Percentiles rank a stretch among this genome's conserved stretches.
Evolutionary conservation across 2,113 vertebrate genomes (phyloP).

Genomic region (Nymphicus hollandicus): DNA sequence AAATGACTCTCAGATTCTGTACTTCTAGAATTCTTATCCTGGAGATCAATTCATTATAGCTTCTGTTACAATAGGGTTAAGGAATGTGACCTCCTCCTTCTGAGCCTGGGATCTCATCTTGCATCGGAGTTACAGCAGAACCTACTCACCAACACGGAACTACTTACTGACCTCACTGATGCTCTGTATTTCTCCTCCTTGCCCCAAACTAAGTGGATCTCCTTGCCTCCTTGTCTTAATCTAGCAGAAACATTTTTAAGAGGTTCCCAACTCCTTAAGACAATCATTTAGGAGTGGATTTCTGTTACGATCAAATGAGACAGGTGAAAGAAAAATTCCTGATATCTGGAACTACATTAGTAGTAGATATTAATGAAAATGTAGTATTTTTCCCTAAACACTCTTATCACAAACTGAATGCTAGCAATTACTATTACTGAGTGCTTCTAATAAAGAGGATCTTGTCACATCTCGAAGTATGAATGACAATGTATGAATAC

Average conservation of each 20-base stretch:
- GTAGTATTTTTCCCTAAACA: background rate
- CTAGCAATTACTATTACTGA: background rate
- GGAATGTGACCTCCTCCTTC: background rate
- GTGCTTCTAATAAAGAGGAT: background rate
- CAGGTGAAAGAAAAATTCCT: background rate
- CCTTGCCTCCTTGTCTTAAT: background rate
- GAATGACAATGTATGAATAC: background rate
- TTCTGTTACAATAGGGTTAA: background rate
- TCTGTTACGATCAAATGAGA: background rate
- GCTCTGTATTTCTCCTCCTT: background rate
- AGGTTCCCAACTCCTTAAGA: background rate
- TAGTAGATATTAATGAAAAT: background rate
- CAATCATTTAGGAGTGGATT: background rate
- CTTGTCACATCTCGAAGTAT: background rate
- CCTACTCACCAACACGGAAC: background rate
- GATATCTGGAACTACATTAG: background rate
- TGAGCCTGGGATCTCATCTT: background rate
- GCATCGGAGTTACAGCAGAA: background rate
- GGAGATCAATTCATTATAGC: background rate
- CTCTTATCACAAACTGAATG: background rate
- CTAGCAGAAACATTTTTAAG: background rate
- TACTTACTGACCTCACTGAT: background rate
- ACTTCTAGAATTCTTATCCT: background rate
- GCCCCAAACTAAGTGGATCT: background rate
- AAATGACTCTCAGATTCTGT: background rate